Evolutionary conservation across 2,113 vertebrate species (phyloP), one percentile per base, ranked within the genome.

Genomic region (Petromus typicus): DNA sequence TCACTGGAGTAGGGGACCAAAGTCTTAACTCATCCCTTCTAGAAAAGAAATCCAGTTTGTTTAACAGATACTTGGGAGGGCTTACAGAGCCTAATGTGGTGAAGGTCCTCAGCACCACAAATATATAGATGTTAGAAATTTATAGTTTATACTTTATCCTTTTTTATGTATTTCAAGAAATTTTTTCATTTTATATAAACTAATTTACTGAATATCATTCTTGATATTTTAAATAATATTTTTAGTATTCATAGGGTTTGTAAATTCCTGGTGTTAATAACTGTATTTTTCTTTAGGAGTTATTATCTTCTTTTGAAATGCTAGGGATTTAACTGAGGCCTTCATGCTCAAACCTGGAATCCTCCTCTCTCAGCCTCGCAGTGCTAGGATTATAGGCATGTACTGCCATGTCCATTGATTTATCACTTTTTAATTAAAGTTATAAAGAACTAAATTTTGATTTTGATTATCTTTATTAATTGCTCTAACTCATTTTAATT

Each of bases 101-200:
- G 1, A 48, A 84, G 82, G 5, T 11, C 59, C 23, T 59, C 57
- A 64, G 20, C 16, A 51, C 34, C 32, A 20, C 40, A 34, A 75
- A 86, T 30, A 87, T 48, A 32, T 9, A 73, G 69, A 73, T 59
- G 27, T 59, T 17, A 5, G 78, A 69, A 20, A 69, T 66, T 75
- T 43, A 51, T 14, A 66, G 80, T 37, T 89, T 87, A n/a, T 83
- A 48, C 48, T 73, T 87, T 51, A 71, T 80, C 3, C n/a, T 32
- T 96, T 96, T 91, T 82, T 86, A 57, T 69, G 11, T 61, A 43
- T 87, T 79, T 89, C 32, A 89, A 75, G n/a, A 56, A 64, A 5
- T 78, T 59, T 64, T 20, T 32, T 23, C 22, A n/a, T 66, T 80
- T 90, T 43, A 66, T 54, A 84, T 81, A n/a, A 69, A 63, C 30